A percentile compares a stretch with the other conserved stretches of the same genome.
phyloP scores from a whole-genome alignment of 2,113 vertebrate genomes.

The Podarcis raffonei region DNA sequence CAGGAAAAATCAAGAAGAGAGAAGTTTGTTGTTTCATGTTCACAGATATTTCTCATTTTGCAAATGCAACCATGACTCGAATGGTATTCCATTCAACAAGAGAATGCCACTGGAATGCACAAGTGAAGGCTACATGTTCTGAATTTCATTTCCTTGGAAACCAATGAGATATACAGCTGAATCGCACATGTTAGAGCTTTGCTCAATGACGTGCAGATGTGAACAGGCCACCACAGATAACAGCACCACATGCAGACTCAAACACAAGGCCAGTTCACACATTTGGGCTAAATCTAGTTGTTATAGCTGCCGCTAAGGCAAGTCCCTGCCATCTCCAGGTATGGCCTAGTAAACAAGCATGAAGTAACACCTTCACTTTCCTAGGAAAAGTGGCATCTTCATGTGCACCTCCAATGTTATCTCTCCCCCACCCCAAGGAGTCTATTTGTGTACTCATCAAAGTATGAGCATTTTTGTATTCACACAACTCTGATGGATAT shows the following conservation, averaged over 20 bases:
- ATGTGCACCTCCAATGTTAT: not conserved
- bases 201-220: not conserved
- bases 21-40: not conserved
- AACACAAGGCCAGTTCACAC: not conserved
- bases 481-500: too few relatives aligned
- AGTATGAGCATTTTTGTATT: too few relatives aligned
- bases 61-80: not conserved
- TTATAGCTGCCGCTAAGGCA: not conserved
- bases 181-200: not conserved
- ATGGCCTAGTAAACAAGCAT: not conserved
- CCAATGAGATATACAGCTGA: not conserved
- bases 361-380: not conserved
- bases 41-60: not conserved
- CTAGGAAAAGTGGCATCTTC: not conserved
- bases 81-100: not conserved
- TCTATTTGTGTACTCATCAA: not conserved
- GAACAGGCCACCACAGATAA: not conserved
- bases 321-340: not conserved
- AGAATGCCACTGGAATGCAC: not conserved
- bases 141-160: not conserved
- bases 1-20: constrained; percentile 43
- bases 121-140: not conserved
- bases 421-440: not conserved
- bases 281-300: not conserved
- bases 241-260: not conserved